Evolutionary conservation across 30 jellyfish, hydroid and myxozoan genomes (phyloP), one percentile per base, ranked within the genome.

Genomic region (Chrysaora quinquecirrha): DNA sequence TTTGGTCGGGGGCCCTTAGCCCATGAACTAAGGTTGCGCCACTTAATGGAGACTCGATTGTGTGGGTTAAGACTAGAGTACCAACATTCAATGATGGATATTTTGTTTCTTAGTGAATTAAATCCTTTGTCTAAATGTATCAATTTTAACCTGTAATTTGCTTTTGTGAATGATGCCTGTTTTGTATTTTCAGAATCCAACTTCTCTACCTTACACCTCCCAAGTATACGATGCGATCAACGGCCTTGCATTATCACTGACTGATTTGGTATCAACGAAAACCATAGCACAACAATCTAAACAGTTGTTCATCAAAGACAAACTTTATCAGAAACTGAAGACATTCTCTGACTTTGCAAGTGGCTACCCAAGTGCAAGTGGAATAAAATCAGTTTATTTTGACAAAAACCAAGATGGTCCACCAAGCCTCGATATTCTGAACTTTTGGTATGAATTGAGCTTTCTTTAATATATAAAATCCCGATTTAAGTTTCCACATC

Each of bases 211-310:
- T 32, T 82, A 74, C 89, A 89, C 97, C 7, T 71, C 97, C 0
- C 99, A 94, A 64, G 99, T 94, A 0, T 88, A 56, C 76, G 99
- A 94, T 88, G 99, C 99, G 9, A 87, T 94, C 16, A 94, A 94
- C 60, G 99, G 96, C 29, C 29, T 94, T 7, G 99, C 97, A 34
- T 48, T 94, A 23, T 95, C 99, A 46, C 82, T 94, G 12, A 87
- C 99, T 9, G 97, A 94, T 62, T 84, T 94, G 65, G 85, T 94
- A 3, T 27, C 95, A 34, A 83, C 92, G 49, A 88, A 80, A 31
- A 34, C 64, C 56, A 73, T 94, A 19, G 48, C 85, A 1, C 89
- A 83, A 38, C 82, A 48, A 27, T 75, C 95, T 1, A 49, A 60
- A 21, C 87, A 80, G 48, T 32, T 22, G 20, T 48, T 78, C 61